Conservation (phyloP, 2,797 vertebrate genomes). For the Tapirus indicus region DNA sequence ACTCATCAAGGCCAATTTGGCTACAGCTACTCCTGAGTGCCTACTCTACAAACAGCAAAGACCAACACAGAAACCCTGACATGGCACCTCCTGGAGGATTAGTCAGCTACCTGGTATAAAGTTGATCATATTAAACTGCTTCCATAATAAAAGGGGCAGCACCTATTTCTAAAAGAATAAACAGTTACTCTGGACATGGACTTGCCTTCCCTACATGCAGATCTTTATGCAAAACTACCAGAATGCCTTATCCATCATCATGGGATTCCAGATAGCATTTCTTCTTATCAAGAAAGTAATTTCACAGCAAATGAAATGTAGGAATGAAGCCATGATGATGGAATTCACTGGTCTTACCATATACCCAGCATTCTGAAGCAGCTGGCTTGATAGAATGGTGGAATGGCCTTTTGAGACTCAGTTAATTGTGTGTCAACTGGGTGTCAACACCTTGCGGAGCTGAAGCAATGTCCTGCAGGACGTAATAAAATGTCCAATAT, state of each 20-base stretch:
- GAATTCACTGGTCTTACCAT: not conserved
- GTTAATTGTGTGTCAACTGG: not conserved
- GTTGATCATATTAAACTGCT: not conserved
- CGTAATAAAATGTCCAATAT: not conserved
- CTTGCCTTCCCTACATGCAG: not conserved
- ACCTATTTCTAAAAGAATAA: not conserved
- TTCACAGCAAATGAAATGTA: not conserved
- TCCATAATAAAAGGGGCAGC: not conserved
- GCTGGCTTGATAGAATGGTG: not conserved
- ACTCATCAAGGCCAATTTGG: not conserved
- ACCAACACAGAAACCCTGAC: not conserved
- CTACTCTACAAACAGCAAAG: not conserved
- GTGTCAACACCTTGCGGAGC: not conserved
- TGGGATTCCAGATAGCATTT: not conserved
- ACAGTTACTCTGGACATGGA: not conserved
- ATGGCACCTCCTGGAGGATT: not conserved
- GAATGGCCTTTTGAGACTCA: not conserved
- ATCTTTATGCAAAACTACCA: not conserved
- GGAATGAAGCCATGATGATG: not conserved
- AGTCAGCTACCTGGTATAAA: not conserved
- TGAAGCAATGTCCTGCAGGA: not conserved
- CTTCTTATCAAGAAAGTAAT: not conserved
- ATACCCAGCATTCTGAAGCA: not conserved
- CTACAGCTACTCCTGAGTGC: not conserved
- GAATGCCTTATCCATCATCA: not conserved